A percentile compares a stretch with the other conserved stretches of the same genome.
These are phyloP conservation scores for Tanytarsus gracilentus DNA, from an alignment of 2,888 invertebrate genomes.

Conservation along the genomic window DNA sequence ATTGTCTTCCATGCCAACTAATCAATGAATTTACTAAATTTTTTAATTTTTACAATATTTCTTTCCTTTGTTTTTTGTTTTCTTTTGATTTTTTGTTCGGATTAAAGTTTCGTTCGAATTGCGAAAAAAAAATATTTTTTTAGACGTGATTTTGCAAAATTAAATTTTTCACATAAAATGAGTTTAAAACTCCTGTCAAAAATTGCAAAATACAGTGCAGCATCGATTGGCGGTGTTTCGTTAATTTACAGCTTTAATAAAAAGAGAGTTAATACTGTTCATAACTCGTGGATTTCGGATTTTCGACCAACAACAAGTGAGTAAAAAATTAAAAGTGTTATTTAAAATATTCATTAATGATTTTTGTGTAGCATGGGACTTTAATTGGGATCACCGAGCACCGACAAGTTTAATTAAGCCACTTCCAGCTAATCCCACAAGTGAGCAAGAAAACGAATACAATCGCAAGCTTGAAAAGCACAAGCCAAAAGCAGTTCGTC, in stretches of 20 bases:
- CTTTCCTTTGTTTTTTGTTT: neutral
- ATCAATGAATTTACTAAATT: neutral
- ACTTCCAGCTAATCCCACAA: conserved; percentile 38
- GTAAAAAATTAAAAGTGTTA: no score
- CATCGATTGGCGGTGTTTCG: conserved; percentile 56
- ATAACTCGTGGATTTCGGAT: conserved; percentile 63
- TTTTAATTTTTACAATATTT: neutral
- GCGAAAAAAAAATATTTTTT: no score
- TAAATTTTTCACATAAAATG: no score
- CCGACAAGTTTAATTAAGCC: conserved; percentile 64
- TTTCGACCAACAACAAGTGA: conserved; percentile 46
- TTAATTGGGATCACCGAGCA: conserved; percentile 80
- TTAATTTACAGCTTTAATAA: conserved; percentile 51
- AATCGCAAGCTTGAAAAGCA: conserved; percentile 57
- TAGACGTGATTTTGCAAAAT: no score
- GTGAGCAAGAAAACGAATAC: conserved; percentile 57
- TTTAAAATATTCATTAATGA: no score
- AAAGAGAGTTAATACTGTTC: conserved; percentile 44
- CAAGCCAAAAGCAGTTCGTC: conserved; percentile 52
- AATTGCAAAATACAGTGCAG: no score
- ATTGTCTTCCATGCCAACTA: conserved; percentile 46
- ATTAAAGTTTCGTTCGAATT: no score
- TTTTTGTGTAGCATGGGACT: conserved; percentile 63
- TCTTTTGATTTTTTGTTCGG: no score
- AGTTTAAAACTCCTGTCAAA: no score